Percentiles rank a stretch among this genome's conserved stretches.
Evolutionary conservation across 2,113 vertebrate genomes (phyloP).

Genomic region (Ailuropoda melanoleuca): DNA sequence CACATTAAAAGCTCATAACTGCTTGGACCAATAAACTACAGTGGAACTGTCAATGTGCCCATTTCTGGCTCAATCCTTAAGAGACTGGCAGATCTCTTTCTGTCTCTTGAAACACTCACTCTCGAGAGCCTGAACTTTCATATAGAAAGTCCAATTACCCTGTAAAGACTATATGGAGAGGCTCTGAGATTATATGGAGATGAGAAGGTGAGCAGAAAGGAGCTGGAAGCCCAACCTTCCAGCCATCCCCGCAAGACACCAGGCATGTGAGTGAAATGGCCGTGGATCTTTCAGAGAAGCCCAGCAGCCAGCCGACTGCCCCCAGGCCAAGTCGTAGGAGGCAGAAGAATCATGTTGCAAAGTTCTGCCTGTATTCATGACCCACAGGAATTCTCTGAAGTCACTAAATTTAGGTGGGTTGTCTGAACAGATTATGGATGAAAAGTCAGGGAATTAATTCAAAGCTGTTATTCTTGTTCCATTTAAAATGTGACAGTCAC

Average conservation of each 20-base stretch:
- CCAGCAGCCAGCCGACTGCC: not conserved
- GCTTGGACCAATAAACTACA: not conserved
- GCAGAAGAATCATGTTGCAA: not conserved
- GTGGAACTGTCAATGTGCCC: not conserved
- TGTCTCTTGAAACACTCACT: not conserved
- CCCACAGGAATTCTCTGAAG: not conserved
- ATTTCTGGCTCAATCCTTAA: not conserved
- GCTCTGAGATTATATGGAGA: not conserved
- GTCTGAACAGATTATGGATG: not conserved
- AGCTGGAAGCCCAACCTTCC: not conserved
- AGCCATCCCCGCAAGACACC: not conserved
- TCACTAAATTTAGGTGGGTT: not conserved
- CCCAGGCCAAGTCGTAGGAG: not conserved
- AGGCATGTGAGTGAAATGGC: not conserved
- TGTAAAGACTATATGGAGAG: not conserved
- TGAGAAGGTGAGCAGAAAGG: not conserved
- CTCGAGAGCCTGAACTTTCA: not conserved
- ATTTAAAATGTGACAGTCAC: not conserved
- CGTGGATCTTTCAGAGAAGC: not conserved
- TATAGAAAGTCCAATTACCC: not conserved
- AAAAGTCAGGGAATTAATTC: not conserved
- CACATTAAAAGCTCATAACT: not conserved
- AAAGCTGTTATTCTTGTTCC: not conserved
- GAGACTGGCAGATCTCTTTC: not conserved
- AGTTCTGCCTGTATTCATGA: not conserved